Evolutionary conservation across 2,113 vertebrate species (phyloP).

Genomic region (Thamnaconus septentrionalis): DNA sequence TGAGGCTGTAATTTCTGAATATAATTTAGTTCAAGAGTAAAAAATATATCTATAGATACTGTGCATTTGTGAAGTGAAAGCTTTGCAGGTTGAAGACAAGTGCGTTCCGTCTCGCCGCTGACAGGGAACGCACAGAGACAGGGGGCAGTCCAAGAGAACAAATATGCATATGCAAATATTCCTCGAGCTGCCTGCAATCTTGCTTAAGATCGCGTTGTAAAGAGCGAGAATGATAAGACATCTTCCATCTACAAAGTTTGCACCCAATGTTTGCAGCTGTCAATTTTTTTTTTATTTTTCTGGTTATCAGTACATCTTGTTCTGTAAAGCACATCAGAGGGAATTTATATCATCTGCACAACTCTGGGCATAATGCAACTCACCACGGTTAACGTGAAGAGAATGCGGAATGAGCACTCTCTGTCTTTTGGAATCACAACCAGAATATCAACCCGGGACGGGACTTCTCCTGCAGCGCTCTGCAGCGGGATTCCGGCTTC

Average conservation of each 20-base stretch:
- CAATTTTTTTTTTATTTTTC: not conserved
- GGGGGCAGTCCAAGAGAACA: constrained; percentile 14
- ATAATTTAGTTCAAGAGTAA: constrained; percentile 8
- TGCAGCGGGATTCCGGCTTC: too few relatives aligned
- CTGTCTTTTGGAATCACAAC: constrained; percentile 39
- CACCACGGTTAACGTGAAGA: constrained; percentile 41
- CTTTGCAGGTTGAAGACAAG: constrained; percentile 22
- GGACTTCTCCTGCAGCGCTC: too few relatives aligned
- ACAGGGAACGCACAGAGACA: constrained; percentile 4
- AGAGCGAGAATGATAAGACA: constrained; percentile 24
- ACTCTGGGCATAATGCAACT: constrained; percentile 31
- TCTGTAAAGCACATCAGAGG: constrained; percentile 43
- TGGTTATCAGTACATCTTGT: constrained; percentile 35
- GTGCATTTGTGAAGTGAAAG: constrained; percentile 14
- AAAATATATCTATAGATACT: constrained; percentile 32
- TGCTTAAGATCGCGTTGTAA: constrained; percentile 22
- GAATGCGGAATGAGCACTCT: constrained; percentile 46
- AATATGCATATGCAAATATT: constrained; percentile 42
- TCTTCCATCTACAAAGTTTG: constrained; percentile 27
- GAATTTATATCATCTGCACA: constrained; percentile 37
- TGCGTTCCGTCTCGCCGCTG: too few relatives aligned
- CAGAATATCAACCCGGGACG: too few relatives aligned
- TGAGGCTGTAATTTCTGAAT: constrained; percentile 38
- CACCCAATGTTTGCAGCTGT: not conserved
- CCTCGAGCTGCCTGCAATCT: constrained; percentile 10